phyloP scores from a whole-genome alignment of 2,797 vertebrate genomes.

The Hapalemur alaotrensis region DNA sequence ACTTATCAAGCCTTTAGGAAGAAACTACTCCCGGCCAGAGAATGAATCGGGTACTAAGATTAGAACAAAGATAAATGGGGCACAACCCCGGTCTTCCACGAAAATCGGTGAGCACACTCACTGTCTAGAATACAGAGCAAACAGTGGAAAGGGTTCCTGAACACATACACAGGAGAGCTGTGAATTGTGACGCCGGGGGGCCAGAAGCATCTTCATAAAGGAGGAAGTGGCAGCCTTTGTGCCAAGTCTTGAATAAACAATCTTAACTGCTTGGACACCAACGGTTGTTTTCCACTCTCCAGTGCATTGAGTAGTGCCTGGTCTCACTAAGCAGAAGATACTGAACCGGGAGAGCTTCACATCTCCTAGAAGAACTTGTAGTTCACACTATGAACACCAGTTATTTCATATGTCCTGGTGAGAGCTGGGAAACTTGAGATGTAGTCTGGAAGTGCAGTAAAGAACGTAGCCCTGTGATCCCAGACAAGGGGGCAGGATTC shows the following conservation, averaged over 20 bases:
- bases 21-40: background rate
- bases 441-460: background rate
- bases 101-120: background rate
- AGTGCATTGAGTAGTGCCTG: accelerated
- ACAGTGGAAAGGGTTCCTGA: background rate
- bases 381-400: background rate
- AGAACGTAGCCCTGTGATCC: background rate
- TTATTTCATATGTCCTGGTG: background rate
- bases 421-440: background rate
- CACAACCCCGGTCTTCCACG: background rate
- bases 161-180: accelerated
- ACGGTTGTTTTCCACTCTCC: background rate
- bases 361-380: accelerated
- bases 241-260: background rate
- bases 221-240: accelerated
- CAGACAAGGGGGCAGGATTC: background rate
- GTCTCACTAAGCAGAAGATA: background rate
- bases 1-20: background rate
- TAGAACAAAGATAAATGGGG: background rate
- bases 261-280: background rate
- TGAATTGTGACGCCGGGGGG: background rate
- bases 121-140: background rate
- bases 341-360: background rate
- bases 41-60: background rate
- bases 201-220: background rate